Evolutionary conservation across 2,113 vertebrate species (phyloP).

Genomic region (Mola mola): DNA sequence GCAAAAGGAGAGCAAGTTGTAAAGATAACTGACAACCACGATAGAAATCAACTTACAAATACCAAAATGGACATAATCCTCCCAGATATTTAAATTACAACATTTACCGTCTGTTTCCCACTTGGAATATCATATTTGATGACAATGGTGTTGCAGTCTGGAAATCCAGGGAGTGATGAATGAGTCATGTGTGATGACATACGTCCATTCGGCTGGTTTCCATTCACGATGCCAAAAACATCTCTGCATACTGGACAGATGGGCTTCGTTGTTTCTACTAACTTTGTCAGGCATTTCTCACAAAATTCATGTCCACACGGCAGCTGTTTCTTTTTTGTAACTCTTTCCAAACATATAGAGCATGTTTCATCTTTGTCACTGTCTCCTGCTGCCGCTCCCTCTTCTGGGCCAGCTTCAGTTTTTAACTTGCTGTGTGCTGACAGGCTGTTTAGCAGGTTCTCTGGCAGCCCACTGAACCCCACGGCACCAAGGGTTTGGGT

Average conservation of each 20-base stretch:
- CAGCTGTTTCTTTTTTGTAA: slow-evolving; percentile 40
- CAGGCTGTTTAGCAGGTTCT: not conserved
- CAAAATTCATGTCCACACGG: slow-evolving; percentile 76
- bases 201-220: slow-evolving; percentile 65
- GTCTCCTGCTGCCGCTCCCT: not conserved
- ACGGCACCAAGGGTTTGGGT: accelerated
- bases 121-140: slow-evolving; percentile 36
- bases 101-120: slow-evolving; percentile 74
- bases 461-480: accelerated
- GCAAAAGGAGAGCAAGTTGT: not conserved
- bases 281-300: not conserved
- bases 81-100: accelerated
- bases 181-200: accelerated
- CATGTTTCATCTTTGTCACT: not conserved
- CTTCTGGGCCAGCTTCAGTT: accelerated
- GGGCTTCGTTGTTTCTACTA: not conserved
- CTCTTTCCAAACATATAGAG: slow-evolving; percentile 61
- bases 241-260: slow-evolving; percentile 75
- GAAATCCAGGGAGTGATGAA: not conserved
- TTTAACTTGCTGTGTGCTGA: accelerated
- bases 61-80: accelerated
- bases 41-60: not conserved
- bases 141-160: not conserved
- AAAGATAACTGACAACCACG: not conserved
- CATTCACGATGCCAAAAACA: slow-evolving; percentile 63